Evolutionary conservation across 2,113 vertebrate genomes (phyloP), one percentile per base, ranked within the genome.

Genomic region (Plecotus auritus): DNA sequence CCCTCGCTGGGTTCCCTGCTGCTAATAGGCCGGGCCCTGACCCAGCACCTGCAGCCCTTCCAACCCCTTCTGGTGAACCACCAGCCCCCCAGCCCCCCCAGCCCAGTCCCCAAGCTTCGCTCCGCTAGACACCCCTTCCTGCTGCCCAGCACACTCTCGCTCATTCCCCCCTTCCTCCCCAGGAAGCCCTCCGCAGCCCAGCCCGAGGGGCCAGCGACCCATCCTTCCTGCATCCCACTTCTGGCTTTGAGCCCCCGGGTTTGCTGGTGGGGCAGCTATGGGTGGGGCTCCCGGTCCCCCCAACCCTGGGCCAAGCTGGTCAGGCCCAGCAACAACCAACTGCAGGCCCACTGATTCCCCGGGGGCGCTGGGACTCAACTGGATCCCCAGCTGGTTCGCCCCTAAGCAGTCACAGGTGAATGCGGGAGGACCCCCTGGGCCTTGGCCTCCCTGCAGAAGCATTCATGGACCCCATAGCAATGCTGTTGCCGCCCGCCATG

Each of bases 161-260:
- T 69, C 32, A 4, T 51, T 54, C 32, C 2, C 70, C 2, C 14
- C 77, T 2, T 4, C 64, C 13, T 70, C 37, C 49, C 37, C 47
- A 51, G 83, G 49, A 93, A 81, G 86, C 20, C 30, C 59, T 67
- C 40, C 72, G 64, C 45, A 42, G 88, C 84, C 73, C 67, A 45
- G 32, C 37, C 42, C 9, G 8, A 3, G 47, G 16, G 47, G 20
- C 20, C 30, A 16, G 32, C 26, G 51, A 54, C 6, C 13, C 49
- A 10, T n/a, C 20, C 40, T 90, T 18, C 30, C n/a, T 54, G 47
- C 88, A 16, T 37, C 16, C 42, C 23, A 17, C 61, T 56, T 20
- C 76, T 32, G 16, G 23, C 66, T 49, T 26, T 54, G 32, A 26
- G 14, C 13, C 12, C 59, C 20, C 9, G 22, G 30, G 11, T 12